These are phyloP conservation scores for Cercopithecus mona DNA, from an alignment of 2,113 vertebrate genomes.

Conservation along the genomic window DNA sequence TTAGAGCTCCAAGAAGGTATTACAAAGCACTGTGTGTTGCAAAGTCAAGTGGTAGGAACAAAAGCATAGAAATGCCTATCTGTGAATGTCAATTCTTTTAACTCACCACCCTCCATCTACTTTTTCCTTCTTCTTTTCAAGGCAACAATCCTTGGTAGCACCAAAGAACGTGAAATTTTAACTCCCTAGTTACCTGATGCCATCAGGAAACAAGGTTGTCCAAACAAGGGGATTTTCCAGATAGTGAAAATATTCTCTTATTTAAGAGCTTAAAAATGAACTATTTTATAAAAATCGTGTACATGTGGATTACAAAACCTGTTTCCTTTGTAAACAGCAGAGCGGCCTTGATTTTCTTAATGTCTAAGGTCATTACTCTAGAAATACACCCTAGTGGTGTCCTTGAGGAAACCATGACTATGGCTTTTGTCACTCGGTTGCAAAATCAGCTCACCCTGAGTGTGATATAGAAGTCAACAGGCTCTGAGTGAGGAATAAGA, in stretches of 20 bases:
- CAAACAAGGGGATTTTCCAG: background rate
- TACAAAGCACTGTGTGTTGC: background rate
- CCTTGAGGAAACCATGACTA: background rate
- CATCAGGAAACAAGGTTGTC: background rate
- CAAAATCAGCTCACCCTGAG: background rate
- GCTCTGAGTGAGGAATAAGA: background rate
- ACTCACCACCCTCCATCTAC: background rate
- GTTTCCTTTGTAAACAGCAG: background rate
- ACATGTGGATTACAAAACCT: background rate
- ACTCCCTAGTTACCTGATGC: background rate
- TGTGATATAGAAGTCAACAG: background rate
- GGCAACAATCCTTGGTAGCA: background rate
- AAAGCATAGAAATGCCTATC: background rate
- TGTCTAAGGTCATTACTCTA: background rate
- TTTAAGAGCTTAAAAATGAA: background rate
- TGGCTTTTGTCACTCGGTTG: too few relatives aligned
- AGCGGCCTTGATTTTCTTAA: background rate
- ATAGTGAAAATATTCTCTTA: background rate
- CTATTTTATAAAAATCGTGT: background rate
- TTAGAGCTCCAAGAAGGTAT: background rate
- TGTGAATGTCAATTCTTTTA: background rate
- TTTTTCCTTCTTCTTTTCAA: background rate
- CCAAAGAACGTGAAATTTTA: background rate
- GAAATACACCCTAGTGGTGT: background rate
- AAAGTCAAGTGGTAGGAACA: background rate